A percentile compares a stretch with the other conserved stretches of the same genome.
These are phyloP conservation scores for Anoncus sp. DNA, from an alignment of 2,888 invertebrate genomes.

Conservation along the genomic window DNA sequence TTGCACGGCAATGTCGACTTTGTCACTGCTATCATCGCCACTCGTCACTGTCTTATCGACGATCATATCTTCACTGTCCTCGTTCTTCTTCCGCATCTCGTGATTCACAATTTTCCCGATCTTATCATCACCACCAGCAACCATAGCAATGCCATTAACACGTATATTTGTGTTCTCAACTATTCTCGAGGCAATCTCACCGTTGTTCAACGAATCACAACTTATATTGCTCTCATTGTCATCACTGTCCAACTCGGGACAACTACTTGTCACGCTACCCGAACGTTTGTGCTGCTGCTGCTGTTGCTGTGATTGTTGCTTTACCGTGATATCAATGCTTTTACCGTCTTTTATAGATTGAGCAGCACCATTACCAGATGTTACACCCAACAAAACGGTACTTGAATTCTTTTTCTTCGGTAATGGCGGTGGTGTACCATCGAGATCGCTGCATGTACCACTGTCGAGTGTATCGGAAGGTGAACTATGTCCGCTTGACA, in stretches of 20 bases:
- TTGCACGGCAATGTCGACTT: constrained; percentile 29
- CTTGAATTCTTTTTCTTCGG: constrained; percentile 87
- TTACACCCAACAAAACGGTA: constrained; percentile 72
- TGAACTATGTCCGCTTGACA: constrained; percentile 93
- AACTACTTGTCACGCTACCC: constrained; percentile 87
- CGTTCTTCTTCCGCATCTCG: constrained; percentile 44
- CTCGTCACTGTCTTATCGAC: constrained; percentile 64
- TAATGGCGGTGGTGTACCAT: constrained; percentile 89
- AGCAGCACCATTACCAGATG: constrained; percentile 75
- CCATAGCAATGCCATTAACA: constrained; percentile 35
- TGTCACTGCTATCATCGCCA: constrained; percentile 42
- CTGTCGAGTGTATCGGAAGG: constrained; percentile 93
- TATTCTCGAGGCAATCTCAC: constrained; percentile 84
- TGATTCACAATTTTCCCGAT: constrained; percentile 82
- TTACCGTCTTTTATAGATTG: constrained; percentile 53
- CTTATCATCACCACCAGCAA: constrained; percentile 75
- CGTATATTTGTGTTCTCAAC: constrained; percentile 38
- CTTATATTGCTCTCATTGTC: constrained; percentile 91
- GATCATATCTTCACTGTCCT: constrained; percentile 73
- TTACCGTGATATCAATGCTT: constrained; percentile 79
- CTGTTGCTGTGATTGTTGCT: constrained; percentile 84
- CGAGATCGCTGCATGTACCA: constrained; percentile 93
- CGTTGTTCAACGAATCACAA: constrained; percentile 92
- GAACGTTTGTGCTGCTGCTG: constrained; percentile 84
- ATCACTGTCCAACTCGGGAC: constrained; percentile 88